Evolutionary conservation across 2,797 vertebrate genomes (phyloP).

Genomic region (Eospalax fontanierii): DNA sequence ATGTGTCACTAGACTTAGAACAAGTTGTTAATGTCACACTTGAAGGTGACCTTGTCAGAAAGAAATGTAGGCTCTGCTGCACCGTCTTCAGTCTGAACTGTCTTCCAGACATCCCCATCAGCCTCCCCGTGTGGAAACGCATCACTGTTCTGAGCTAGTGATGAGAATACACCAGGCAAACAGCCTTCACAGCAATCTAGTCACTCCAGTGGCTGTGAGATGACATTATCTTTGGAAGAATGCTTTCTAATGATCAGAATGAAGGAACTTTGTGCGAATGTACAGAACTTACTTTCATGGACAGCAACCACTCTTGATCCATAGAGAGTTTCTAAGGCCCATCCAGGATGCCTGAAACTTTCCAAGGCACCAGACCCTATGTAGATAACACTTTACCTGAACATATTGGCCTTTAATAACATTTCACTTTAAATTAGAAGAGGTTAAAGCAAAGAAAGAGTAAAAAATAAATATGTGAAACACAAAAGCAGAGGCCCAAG

Average conservation of each 20-base stretch:
- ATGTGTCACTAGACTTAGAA: slow-evolving; percentile 88
- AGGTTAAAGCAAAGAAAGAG: not conserved
- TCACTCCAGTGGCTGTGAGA: not conserved
- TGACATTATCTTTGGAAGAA: not conserved
- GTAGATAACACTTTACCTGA: not conserved
- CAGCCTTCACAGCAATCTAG: not conserved
- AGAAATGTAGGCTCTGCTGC: slow-evolving; percentile 81
- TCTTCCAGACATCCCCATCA: slow-evolving; percentile 68
- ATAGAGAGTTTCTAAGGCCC: not conserved
- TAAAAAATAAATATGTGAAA: not conserved
- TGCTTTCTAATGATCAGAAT: slow-evolving; percentile 43
- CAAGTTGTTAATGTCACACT: slow-evolving; percentile 88
- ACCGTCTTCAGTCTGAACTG: slow-evolving; percentile 75
- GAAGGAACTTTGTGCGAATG: not conserved
- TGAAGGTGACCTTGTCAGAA: slow-evolving; percentile 86
- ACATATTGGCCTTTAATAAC: not conserved
- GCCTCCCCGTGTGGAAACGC: slow-evolving; percentile 65
- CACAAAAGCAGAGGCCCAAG: not conserved
- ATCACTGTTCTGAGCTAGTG: slow-evolving; percentile 69
- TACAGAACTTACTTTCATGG: slow-evolving; percentile 35
- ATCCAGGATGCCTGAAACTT: not conserved
- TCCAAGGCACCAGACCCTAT: not conserved
- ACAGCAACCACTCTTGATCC: not conserved
- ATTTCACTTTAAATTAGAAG: not conserved
- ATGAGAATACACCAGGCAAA: slow-evolving; percentile 65